Base-by-base conservation (phyloP, 2,888 invertebrate species). In the Cremastobaeus sp. region DNA sequence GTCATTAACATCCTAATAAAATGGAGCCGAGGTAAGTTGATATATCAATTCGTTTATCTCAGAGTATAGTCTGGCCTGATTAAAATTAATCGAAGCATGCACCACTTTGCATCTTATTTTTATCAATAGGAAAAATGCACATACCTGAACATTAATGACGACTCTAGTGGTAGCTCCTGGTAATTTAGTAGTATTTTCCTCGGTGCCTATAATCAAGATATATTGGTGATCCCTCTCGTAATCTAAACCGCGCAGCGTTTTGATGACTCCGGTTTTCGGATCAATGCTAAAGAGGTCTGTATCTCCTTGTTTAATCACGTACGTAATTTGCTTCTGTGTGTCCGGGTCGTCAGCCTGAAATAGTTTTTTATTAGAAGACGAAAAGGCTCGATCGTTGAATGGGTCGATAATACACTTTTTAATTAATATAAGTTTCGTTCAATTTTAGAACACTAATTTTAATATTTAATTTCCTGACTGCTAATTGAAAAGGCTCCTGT, bases 251-350 rank as follows among this genome's bases (percentile, higher is more conserved):
- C 92, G 90, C 0, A 92, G 87, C 0, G 96, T 96, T 81, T 93
- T 91, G 18, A 97, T 92, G 52, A 93, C 90, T 0, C 97, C 97
- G 0, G 92, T 92, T 78, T 91, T 92, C 1, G 95, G 91, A 77
- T 96, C 95, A 48, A 97, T 94, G 65, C 93, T 92, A 87, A 97
- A 97, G 12, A 95, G 88, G 50, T 95, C 93, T 0, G 91, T 92
- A 8, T 95, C 93, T 0, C 96, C 96, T 88, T 93, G 94, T 68
- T 93, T 91, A 52, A 96, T 93, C 0, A 92, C 92, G 88, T 96
- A 96, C 0, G 96, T 96, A 69, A 96, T 93, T 84, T 94, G 93
- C 77, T 93, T 92, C 35, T 90, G 86, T 0, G 95, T 93, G 79
- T 96, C 96, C 1, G 95, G 95, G 88, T 96, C 96, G 77, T 92